phyloP scores from a whole-genome alignment of 2,113 vertebrate genomes.

The Bufo bufo region DNA sequence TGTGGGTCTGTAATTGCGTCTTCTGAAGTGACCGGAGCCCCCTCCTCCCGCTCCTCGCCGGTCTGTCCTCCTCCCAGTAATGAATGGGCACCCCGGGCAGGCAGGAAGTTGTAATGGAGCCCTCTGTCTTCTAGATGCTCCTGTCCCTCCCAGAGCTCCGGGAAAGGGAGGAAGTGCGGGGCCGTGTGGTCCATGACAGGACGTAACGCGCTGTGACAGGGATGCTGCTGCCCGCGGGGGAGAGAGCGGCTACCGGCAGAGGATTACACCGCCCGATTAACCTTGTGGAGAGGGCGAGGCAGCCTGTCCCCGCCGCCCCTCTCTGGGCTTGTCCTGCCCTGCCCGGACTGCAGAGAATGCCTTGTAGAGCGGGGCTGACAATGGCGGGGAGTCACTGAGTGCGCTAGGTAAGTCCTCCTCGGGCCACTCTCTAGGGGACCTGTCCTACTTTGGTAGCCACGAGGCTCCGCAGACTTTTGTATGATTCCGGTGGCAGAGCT shows the following conservation, averaged over 20 bases:
- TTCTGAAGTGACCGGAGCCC: background rate
- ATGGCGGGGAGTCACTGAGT: too few species aligned
- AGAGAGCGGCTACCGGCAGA: too few species aligned
- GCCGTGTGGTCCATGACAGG: background rate
- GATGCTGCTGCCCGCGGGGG: conserved; percentile 14
- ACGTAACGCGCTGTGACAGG: background rate
- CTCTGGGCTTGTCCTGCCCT: conserved; percentile 18
- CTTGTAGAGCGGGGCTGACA: background rate
- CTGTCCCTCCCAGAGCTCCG: conserved; percentile 28
- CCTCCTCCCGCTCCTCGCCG: too few species aligned
- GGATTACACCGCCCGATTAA: conserved; percentile 30
- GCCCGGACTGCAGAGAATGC: conserved; percentile 29
- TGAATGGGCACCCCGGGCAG: conserved; percentile 48
- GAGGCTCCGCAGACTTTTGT: too few species aligned
- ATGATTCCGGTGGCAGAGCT: too few species aligned
- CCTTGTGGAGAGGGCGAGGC: conserved; percentile 52
- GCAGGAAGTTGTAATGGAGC: conserved; percentile 51
- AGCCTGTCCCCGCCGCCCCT: conserved; percentile 6
- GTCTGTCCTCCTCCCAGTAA: background rate
- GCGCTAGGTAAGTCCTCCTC: background rate
- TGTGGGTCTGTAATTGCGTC: background rate
- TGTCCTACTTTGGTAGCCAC: too few species aligned
- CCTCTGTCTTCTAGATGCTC: background rate
- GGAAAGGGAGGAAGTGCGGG: background rate
- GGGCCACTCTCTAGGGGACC: too few species aligned